Evolutionary conservation across 2,888 invertebrate species (phyloP).

Genomic region (Rugalucina vietnamica): DNA sequence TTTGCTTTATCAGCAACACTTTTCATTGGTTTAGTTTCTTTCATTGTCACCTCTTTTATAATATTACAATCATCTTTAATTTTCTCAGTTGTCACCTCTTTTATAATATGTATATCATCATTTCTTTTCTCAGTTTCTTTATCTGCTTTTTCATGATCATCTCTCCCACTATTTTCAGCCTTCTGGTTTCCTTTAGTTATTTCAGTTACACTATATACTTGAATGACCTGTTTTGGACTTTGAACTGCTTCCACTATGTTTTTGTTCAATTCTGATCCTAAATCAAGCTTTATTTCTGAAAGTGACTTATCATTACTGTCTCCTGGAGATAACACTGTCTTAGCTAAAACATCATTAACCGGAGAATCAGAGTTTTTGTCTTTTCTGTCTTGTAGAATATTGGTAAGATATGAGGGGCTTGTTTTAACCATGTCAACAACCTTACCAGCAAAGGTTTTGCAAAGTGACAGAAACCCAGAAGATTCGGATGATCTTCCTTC

Average conservation of each 20-base stretch:
- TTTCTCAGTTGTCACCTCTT: no score
- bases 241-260: neutral
- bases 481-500: slow-evolving; percentile 3
- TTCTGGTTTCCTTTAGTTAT: neutral
- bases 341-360: neutral
- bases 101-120: neutral
- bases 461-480: slow-evolving; percentile 54
- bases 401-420: slow-evolving; percentile 47
- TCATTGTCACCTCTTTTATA: neutral
- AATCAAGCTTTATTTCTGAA: neutral
- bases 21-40: neutral
- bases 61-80: no score
- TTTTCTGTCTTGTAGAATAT: slow-evolving; percentile 10
- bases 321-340: neutral
- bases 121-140: neutral
- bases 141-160: neutral
- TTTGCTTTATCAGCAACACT: neutral
- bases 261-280: neutral
- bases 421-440: slow-evolving; percentile 58
- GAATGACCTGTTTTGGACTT: neutral
- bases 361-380: neutral
- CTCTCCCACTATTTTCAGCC: neutral
- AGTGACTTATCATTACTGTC: neutral
- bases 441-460: slow-evolving; percentile 61
- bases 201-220: neutral